Conservation (phyloP, 2,888 invertebrate genomes). For the Anorthoa munda region DNA sequence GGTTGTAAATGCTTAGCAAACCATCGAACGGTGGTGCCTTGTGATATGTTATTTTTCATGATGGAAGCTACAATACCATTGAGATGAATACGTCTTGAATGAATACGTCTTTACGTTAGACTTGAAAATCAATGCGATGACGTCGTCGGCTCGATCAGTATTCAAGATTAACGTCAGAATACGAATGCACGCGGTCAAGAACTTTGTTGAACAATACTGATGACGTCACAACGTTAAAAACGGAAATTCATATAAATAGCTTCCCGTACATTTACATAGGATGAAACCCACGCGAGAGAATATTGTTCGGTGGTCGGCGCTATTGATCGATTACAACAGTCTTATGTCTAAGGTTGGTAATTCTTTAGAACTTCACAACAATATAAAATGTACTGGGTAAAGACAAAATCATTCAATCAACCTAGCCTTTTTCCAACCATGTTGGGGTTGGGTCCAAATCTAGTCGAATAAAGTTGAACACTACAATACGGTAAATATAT, state of each 20-base stretch:
- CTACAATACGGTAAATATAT: not conserved
- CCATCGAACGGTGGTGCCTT: too few species aligned
- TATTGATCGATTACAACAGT: conserved; percentile 33
- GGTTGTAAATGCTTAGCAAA: too few species aligned
- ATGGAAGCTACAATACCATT: not conserved
- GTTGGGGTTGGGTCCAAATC: not conserved
- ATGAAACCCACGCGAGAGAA: conserved; percentile 26
- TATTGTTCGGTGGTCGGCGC: conserved; percentile 30
- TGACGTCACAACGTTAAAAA: conserved; percentile 40
- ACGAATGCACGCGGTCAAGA: conserved; percentile 32
- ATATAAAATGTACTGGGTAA: not conserved
- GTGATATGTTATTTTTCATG: too few species aligned
- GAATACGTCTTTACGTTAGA: not conserved
- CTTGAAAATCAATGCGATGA: conserved; percentile 24
- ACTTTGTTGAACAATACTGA: conserved; percentile 33
- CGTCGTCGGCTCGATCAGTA: conserved; percentile 1
- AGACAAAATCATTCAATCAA: not conserved
- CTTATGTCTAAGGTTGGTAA: conserved; percentile 29
- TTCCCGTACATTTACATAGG: conserved; percentile 30
- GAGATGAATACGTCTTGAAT: conserved; percentile 1
- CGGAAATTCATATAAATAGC: conserved; percentile 39
- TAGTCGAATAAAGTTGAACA: not conserved
- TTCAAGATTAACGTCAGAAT: conserved; percentile 9
- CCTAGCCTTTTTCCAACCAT: not conserved
- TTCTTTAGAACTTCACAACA: not conserved